Percentiles rank a stretch among this genome's conserved stretches.
Evolutionary conservation across 1,140 invertebrate genomes (phyloP).

Genomic region (Neodiprion pinetum): DNA sequence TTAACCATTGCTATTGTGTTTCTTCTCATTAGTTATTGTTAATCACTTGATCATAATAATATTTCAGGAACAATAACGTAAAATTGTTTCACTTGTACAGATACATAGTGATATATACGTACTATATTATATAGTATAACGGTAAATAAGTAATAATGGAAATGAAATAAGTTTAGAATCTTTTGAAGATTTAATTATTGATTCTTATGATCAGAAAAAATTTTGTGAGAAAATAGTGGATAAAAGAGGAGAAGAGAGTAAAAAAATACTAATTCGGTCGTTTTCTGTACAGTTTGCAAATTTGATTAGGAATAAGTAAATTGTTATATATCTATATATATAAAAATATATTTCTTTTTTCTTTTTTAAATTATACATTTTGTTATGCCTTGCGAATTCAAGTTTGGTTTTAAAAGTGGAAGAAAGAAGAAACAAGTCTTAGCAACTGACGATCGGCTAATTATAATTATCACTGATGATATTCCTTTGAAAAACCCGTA

Average conservation of each 20-base stretch:
- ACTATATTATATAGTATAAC: conserved; percentile 28
- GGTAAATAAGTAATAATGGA: conserved; percentile 39
- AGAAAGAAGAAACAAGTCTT: no score
- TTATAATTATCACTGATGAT: no score
- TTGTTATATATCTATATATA: conserved; percentile 32
- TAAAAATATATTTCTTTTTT: conserved; percentile 22
- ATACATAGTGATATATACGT: conserved; percentile 41
- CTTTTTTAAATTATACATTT: conserved; percentile 26
- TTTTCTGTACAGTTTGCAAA: conserved; percentile 48
- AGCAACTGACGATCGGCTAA: no score
- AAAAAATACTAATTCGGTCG: conserved; percentile 34
- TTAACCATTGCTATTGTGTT: neutral
- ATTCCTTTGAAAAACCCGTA: no score
- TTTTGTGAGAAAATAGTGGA: neutral
- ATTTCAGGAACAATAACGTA: conserved; percentile 16
- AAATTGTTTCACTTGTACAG: conserved; percentile 50
- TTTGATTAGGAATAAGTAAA: conserved; percentile 39
- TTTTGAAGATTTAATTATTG: conserved; percentile 37
- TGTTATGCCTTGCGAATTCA: neutral
- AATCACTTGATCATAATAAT: neutral
- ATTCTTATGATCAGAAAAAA: conserved; percentile 3
- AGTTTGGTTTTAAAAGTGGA: no score
- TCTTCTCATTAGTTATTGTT: neutral
- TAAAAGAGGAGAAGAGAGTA: conserved; percentile 30
- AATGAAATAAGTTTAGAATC: conserved; percentile 42